Conservation (phyloP, 2,888 invertebrate genomes). For the Panopea generosa region DNA sequence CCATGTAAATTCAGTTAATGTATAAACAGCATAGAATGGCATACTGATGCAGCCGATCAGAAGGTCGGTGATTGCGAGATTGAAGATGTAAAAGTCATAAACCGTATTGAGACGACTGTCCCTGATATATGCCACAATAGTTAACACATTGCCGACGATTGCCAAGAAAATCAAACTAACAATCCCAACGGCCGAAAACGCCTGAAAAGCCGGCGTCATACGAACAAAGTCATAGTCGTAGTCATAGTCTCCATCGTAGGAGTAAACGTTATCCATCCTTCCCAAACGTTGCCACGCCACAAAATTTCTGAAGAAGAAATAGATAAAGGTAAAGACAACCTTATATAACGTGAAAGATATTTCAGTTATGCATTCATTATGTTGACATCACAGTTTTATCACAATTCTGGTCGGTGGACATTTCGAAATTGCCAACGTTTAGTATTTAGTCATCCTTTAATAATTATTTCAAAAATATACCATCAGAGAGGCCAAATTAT, state of each 20-base stretch:
- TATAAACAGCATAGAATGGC: conserved; percentile 69
- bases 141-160: conserved; percentile 67
- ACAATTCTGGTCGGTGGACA: no score
- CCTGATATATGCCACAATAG: conserved; percentile 61
- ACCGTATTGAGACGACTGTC: conserved; percentile 67
- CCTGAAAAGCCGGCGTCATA: conserved; percentile 33
- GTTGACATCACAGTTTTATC: no score
- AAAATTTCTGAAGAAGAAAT: no score
- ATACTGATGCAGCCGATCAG: conserved; percentile 68
- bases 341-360: no score
- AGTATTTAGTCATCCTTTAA: no score
- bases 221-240: background rate
- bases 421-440: no score
- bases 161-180: conserved; percentile 59
- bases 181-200: conserved; percentile 54
- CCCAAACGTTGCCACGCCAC: no score
- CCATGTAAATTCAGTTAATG: conserved; percentile 61
- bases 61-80: conserved; percentile 71
- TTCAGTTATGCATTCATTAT: no score
- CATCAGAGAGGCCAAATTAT: no score
- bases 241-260: background rate
- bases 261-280: no score
- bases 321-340: no score
- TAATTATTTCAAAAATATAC: no score
- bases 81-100: conserved; percentile 70